A percentile compares a stretch with the other conserved stretches of the same genome.
phyloP scores from a whole-genome alignment of 1,140 invertebrate species.

The Mya arenaria region DNA sequence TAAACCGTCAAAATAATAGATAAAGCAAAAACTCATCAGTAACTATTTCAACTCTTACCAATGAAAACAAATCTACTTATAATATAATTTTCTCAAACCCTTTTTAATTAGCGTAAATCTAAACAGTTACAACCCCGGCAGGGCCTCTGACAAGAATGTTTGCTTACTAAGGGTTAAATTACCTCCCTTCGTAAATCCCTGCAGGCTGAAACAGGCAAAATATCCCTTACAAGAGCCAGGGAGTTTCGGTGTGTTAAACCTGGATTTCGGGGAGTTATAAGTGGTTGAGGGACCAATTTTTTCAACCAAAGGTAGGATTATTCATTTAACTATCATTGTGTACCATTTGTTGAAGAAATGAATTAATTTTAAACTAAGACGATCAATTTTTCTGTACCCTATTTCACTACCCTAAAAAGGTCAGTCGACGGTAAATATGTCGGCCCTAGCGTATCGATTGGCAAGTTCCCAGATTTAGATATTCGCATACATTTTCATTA shows the following conservation, averaged over 20 bases:
- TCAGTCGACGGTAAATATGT: conserved; percentile 53
- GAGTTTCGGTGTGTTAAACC: conserved; percentile 51
- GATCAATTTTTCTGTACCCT: conserved; percentile 47
- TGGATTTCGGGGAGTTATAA: conserved; percentile 29
- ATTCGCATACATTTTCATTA: not conserved
- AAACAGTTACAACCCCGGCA: no score
- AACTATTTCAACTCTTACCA: no score
- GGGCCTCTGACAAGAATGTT: conserved; percentile 44
- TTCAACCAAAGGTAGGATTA: conserved; percentile 45
- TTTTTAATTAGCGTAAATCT: no score
- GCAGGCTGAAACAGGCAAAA: conserved; percentile 50
- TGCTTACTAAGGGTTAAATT: conserved; percentile 56
- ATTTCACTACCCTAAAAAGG: conserved; percentile 54
- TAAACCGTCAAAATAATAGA: no score
- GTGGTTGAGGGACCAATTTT: not conserved
- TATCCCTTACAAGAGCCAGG: conserved; percentile 22
- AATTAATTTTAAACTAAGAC: not conserved
- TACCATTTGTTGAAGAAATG: not conserved
- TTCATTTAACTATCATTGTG: conserved; percentile 6
- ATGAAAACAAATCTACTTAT: no score
- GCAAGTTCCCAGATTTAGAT: conserved; percentile 24
- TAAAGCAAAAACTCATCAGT: no score
- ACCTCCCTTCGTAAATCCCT: conserved; percentile 55
- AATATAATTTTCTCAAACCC: no score
- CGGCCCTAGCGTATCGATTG: conserved; percentile 58